Conservation (phyloP, 2,888 invertebrate species). For the Agrotis exclamationis region DNA sequence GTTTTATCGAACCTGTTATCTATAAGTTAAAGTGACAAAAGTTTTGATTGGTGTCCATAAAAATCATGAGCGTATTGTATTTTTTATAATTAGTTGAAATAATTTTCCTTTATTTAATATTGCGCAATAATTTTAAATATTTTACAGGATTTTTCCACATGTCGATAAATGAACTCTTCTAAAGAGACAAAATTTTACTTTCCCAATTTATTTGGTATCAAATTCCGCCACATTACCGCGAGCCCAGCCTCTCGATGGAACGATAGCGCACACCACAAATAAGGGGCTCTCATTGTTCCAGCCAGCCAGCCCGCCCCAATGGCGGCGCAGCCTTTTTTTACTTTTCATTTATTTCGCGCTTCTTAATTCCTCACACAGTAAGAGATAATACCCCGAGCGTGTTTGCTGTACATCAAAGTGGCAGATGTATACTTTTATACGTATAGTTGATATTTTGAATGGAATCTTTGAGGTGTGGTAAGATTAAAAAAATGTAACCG, state of each 20-base stretch:
- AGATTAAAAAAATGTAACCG: constrained; percentile 12
- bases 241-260: constrained; percentile 71
- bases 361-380: constrained; percentile 83
- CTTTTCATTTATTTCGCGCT: constrained; percentile 77
- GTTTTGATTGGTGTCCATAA: no score
- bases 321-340: constrained; percentile 80
- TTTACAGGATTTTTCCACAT: no score
- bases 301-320: constrained; percentile 66
- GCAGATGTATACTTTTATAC: constrained; percentile 3
- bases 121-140: no score
- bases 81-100: no score
- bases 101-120: no score
- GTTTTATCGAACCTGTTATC: no score
- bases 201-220: constrained; percentile 32
- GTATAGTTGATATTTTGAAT: constrained; percentile 24
- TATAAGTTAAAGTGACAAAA: no score
- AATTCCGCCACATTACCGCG: constrained; percentile 58
- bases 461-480: neutral
- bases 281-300: constrained; percentile 81
- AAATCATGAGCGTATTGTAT: no score
- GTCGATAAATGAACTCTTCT: no score
- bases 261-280: constrained; percentile 87
- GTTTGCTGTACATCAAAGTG: constrained; percentile 54
- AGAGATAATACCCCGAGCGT: constrained; percentile 75
- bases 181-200: no score